Evolutionary conservation across 1,140 invertebrate genomes (phyloP), one percentile per base, ranked within the genome.

Genomic region (Pogonomyrmex californicus): DNA sequence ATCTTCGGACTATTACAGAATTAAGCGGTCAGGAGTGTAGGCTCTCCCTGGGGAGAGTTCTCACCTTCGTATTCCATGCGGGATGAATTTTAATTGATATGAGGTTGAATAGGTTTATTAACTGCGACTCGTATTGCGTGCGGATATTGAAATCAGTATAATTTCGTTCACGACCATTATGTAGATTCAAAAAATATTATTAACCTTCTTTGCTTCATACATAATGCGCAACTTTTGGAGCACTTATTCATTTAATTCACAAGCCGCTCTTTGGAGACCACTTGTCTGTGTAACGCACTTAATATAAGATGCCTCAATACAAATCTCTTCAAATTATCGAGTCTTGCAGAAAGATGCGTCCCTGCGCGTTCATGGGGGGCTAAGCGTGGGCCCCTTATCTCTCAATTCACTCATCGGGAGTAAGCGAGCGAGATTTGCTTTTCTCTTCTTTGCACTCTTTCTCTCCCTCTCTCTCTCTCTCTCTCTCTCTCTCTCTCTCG

Each of bases 341-440:
- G 4, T 75, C 23, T 30, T 23, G 6, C 66, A 7, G 70, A 88
- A 87, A 71, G 91, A 91, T 93, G 89, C 77, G 91, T 90, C 83
- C 82, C 87, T 92, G 91, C 41, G 30, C 86, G 83, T 89, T 79
- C 86, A 65, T 77, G 56, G 87, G 86, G 89, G 86, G 77, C 82
- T 92, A 91, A 95, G 91, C 91, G 90, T 92, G 91, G 93, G 92
- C 86, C 78, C 70, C 92, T 94, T 94, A 94, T 94, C 94, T 94
- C 94, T 94, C 92, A 94, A 94, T 95, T 94, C 92, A 89, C 91
- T 93, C 87, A 87, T 70, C 79, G 70, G 81, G 73, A 90, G 91
- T 86, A 75, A 87, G 73, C 85, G 54, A 91, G 58, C 77, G 76
- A 83, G 75, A 63, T 76, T 10, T 30, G 71, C 38, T 51, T 54